These are phyloP conservation scores for Iselma pallidipennis DNA, from an alignment of 2,888 invertebrate genomes.

Conservation along the genomic window DNA sequence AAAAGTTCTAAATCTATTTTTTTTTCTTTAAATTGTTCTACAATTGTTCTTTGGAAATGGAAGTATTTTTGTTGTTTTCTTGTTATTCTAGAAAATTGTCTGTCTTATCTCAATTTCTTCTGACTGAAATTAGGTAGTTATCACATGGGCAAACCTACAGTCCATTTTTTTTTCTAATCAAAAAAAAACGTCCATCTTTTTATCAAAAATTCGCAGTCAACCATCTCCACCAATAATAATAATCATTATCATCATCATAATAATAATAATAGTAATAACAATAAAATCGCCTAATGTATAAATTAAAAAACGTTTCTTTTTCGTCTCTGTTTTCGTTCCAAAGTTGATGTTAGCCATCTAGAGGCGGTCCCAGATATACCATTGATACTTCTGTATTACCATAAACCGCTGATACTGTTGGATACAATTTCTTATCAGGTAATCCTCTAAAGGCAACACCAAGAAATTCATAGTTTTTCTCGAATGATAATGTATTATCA, in stretches of 20 bases:
- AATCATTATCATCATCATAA: no score
- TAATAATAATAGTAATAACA: constrained; percentile 9
- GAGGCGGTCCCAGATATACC: constrained; percentile 96
- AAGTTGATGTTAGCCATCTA: constrained; percentile 79
- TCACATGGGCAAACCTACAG: constrained; percentile 57
- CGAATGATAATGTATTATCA: constrained; percentile 94
- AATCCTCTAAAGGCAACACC: constrained; percentile 97
- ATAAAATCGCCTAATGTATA: constrained; percentile 12
- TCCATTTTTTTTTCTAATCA: constrained; percentile 43
- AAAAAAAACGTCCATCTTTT: constrained; percentile 23
- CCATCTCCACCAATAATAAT: constrained; percentile 5
- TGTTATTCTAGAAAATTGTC: background rate
- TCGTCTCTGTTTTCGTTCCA: constrained; percentile 20
- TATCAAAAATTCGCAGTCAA: constrained; percentile 20
- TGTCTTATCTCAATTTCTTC: constrained; percentile 10
- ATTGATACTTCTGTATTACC: constrained; percentile 99
- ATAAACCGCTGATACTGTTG: constrained; percentile 97
- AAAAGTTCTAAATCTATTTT: background rate
- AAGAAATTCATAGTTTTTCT: constrained; percentile 96
- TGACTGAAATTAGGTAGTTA: constrained; percentile 36
- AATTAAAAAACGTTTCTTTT: constrained; percentile 9
- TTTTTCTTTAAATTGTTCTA: background rate
- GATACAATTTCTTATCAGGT: constrained; percentile 90
- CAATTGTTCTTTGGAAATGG: background rate
- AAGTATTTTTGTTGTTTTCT: background rate